Evolutionary conservation across 2,888 invertebrate species (phyloP).

Genomic region (Elmis aenea): DNA sequence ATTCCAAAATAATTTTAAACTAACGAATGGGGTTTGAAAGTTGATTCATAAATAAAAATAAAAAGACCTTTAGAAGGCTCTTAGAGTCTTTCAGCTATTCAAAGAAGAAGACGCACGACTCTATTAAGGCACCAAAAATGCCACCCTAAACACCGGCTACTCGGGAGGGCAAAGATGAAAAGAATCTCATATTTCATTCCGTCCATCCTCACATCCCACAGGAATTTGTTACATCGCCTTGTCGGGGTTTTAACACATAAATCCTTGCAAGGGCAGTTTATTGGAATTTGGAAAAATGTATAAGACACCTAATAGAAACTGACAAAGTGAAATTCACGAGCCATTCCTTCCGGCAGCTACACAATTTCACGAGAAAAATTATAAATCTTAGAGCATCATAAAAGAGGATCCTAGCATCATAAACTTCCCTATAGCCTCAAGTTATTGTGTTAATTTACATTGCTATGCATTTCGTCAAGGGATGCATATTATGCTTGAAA

Average conservation of each 20-base stretch:
- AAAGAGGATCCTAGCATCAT: too few species aligned
- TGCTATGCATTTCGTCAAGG: too few species aligned
- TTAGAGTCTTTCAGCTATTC: too few species aligned
- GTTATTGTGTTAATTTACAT: too few species aligned
- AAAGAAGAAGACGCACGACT: conserved; percentile 15
- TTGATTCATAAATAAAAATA: too few species aligned
- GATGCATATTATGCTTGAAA: too few species aligned
- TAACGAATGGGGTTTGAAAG: too few species aligned
- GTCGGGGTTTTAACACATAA: conserved; percentile 30
- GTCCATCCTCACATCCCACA: conserved; percentile 29
- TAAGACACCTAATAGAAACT: conserved; percentile 31
- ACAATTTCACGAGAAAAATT: too few species aligned
- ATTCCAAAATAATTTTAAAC: too few species aligned
- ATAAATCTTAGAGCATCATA: too few species aligned
- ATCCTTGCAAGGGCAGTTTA: conserved; percentile 29
- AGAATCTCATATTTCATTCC: conserved; percentile 32
- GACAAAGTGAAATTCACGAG: conserved; percentile 33
- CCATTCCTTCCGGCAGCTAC: conserved; percentile 9
- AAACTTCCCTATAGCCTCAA: too few species aligned
- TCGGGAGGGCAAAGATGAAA: conserved; percentile 24
- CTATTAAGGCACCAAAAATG: conserved; percentile 16
- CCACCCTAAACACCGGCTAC: conserved; percentile 16
- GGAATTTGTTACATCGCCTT: conserved; percentile 30
- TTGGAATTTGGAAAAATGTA: conserved; percentile 30
- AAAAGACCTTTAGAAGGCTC: too few species aligned